phyloP scores from a whole-genome alignment of 2,797 vertebrate species.

The Psittacula echo region DNA sequence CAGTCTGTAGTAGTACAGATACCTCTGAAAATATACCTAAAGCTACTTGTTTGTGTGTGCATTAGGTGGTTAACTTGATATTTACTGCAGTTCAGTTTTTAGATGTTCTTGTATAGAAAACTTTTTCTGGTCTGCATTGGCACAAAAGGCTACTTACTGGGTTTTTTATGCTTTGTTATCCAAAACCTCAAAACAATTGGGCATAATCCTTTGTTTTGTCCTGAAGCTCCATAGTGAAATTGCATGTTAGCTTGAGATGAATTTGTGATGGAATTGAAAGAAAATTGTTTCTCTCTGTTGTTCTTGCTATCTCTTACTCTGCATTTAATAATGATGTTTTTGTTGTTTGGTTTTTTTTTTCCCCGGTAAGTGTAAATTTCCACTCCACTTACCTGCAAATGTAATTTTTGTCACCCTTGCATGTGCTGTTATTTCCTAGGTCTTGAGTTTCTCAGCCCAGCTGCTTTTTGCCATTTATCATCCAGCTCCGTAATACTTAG shows the following conservation, averaged over 20 bases:
- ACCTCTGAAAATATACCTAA: not conserved
- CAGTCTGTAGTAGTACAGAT: not conserved
- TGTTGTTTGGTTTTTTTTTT: not conserved
- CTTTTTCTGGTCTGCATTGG: not conserved
- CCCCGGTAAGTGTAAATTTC: conserved; percentile 14
- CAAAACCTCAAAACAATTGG: not conserved
- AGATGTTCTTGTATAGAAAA: not conserved
- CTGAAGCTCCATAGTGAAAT: not conserved
- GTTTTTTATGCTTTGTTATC: conserved; percentile 3
- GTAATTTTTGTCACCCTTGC: not conserved
- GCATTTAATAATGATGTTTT: conserved; percentile 23
- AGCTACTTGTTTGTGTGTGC: not conserved
- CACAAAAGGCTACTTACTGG: not conserved
- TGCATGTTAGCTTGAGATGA: not conserved
- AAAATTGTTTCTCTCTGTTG: not conserved
- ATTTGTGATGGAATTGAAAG: conserved; percentile 19
- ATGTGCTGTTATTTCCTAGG: not conserved
- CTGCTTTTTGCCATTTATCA: not conserved
- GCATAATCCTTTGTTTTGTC: not conserved
- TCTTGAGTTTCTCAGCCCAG: not conserved
- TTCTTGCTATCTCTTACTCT: not conserved
- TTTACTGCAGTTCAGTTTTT: not conserved
- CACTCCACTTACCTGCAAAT: conserved; percentile 34
- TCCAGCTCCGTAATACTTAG: not conserved
- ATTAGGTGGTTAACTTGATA: not conserved